phyloP scores from a whole-genome alignment of 1,140 invertebrate genomes.

The Rhizoglyphus robini region DNA sequence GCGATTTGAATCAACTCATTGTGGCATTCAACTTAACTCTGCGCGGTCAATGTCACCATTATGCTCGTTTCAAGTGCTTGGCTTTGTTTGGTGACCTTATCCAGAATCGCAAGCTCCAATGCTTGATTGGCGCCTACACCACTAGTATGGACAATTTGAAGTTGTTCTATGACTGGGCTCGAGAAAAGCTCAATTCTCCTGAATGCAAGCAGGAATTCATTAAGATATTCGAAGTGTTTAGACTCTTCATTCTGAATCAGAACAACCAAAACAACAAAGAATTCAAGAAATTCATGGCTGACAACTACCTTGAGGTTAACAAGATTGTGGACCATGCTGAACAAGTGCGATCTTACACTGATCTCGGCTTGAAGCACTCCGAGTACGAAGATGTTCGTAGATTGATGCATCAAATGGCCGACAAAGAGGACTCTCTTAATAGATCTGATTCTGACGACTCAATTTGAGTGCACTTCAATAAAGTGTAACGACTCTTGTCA shows the following conservation, averaged over 20 bases:
- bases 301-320: not conserved
- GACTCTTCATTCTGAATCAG: not conserved
- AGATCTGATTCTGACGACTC: not conserved
- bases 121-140: not conserved
- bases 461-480: too few relatives aligned
- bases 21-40: not conserved
- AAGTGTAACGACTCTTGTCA: too few relatives aligned
- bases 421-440: not conserved
- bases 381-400: not conserved
- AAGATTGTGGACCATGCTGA: not conserved
- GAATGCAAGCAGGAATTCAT: not conserved
- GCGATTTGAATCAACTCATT: not conserved
- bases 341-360: not conserved
- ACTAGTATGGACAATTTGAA: slow-evolving; percentile 9
- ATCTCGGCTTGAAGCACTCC: not conserved
- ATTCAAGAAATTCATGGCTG: not conserved
- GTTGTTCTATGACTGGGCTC: not conserved
- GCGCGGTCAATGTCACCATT: not conserved
- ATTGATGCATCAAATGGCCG: not conserved
- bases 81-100: not conserved
- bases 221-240: not conserved
- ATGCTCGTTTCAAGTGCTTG: not conserved
- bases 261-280: not conserved
- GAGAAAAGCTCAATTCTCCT: not conserved
- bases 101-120: slow-evolving; percentile 3